Evolutionary conservation across 2,797 vertebrate species (phyloP), one percentile per base, ranked within the genome.

Genomic region (Diplodus puntazzo): DNA sequence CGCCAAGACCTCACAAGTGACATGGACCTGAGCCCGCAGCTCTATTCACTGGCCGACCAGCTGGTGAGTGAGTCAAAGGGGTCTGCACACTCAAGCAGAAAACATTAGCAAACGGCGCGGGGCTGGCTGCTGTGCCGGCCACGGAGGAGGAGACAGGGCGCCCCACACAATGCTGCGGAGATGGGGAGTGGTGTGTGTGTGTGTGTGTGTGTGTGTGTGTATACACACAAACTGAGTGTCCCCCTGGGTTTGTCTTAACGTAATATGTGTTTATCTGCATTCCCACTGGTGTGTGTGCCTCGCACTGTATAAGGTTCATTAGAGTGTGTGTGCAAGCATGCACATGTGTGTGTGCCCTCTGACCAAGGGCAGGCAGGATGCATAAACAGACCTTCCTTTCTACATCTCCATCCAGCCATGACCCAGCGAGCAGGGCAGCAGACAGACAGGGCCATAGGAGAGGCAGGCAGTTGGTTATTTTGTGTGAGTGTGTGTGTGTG

Each of bases 1-100:
- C 95, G 96, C 97, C 97, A 97, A 97, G 97, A 99, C 97, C 97
- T 97, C 97, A 98, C 97, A 99, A 97, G 96, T 97, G 96, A 97
- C 84, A 96, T 98, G 97, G 97, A 96, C 94, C 95, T 88, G 93
- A 95, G 97, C 97, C 97, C 95, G 83, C 91, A 79, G 95, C 88
- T 93, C 97, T 96, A 97, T 98, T 99, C 97, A 97, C 94, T 94
- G 91, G 93, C 94, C 90, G 91, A 96, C 96, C 98, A 98, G 98
- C 98, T 98, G 97, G 96, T 97, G 96, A 97, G 96, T 97, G 97
- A 97, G 97, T 98, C 97, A 97, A 97, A 96, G 95, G 92, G 92
- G 84, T 91, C 89, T 85, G 94, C 93, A 96, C 94, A 96, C 95
- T 96, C 93, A 93, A 94, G 95, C 95, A 95, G 95, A 96, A 95